A percentile compares a stretch with the other conserved stretches of the same genome.
These are phyloP conservation scores for Tokudaia muenninki DNA, from an alignment of 2,797 vertebrate genomes.

Conservation along the genomic window DNA sequence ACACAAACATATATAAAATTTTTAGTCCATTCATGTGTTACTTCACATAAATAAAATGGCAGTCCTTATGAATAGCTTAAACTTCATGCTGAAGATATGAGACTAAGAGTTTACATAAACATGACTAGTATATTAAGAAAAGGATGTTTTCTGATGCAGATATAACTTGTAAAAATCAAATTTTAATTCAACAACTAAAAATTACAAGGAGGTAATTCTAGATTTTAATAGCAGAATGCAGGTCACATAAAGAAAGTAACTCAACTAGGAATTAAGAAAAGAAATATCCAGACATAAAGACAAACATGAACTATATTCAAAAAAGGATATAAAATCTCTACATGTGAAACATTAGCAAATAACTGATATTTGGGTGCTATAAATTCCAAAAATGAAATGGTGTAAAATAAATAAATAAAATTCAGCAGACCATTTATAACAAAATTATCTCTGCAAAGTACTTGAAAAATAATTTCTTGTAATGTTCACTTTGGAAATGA, in stretches of 20 bases:
- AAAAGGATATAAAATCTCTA: not conserved
- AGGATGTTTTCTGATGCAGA: not conserved
- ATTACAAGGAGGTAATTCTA: not conserved
- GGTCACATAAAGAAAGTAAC: not conserved
- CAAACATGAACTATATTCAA: not conserved
- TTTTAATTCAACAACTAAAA: not conserved
- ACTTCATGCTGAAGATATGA: not conserved
- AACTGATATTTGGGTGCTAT: not conserved
- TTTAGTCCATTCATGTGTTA: not conserved
- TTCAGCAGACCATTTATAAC: not conserved
- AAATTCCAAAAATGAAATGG: not conserved
- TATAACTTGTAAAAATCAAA: not conserved
- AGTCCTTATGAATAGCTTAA: not conserved
- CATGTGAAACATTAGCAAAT: not conserved
- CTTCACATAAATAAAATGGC: not conserved
- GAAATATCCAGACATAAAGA: not conserved
- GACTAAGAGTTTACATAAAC: not conserved
- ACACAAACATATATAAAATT: not conserved
- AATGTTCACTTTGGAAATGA: not conserved
- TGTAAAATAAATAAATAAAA: not conserved
- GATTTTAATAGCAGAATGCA: not conserved
- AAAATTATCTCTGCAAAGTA: not conserved
- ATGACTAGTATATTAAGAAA: not conserved
- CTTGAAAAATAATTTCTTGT: not conserved
- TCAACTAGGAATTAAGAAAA: not conserved